Evolutionary conservation across 2,797 vertebrate genomes (phyloP).

Genomic region (Cryptoprocta ferox): DNA sequence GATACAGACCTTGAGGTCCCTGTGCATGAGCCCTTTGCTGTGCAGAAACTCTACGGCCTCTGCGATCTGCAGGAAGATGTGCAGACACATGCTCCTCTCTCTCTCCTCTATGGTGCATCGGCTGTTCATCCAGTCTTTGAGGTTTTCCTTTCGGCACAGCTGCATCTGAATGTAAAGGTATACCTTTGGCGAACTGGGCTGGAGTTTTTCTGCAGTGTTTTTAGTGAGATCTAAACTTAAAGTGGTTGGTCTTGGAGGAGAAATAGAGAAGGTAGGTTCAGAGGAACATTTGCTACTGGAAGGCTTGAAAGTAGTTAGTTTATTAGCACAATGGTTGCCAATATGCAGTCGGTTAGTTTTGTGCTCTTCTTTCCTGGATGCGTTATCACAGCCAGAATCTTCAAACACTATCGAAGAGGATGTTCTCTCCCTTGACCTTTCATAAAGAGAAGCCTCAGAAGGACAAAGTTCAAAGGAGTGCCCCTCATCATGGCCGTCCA

Average conservation of each 20-base stretch:
- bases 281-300: slow-evolving; percentile 81
- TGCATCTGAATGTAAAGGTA: slow-evolving; percentile 99
- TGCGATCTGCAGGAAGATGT: slow-evolving; percentile 97
- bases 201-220: slow-evolving; percentile 87
- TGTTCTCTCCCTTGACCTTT: slow-evolving; percentile 91
- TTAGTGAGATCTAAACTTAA: slow-evolving; percentile 91
- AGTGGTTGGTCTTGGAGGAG: slow-evolving; percentile 92
- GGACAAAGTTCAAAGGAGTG: slow-evolving; percentile 91
- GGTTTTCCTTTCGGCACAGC: slow-evolving; percentile 97
- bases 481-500: slow-evolving; percentile 87
- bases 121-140: slow-evolving; percentile 98
- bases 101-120: slow-evolving; percentile 93
- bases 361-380: slow-evolving; percentile 87
- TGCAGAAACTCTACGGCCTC: slow-evolving; percentile 98
- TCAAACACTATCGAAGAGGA: slow-evolving; percentile 99
- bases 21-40: slow-evolving; percentile 98
- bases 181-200: slow-evolving; percentile 94
- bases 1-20: slow-evolving; percentile 97
- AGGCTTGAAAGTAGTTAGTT: slow-evolving; percentile 74
- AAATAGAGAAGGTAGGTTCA: slow-evolving; percentile 85
- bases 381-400: slow-evolving; percentile 96
- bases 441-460: slow-evolving; percentile 83
- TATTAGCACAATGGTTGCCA: slow-evolving; percentile 72
- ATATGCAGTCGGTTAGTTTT: slow-evolving; percentile 59
- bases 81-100: slow-evolving; percentile 93